These are phyloP conservation scores for Zaprionus lineosus DNA, from an alignment of 2,888 invertebrate genomes.

Conservation along the genomic window DNA sequence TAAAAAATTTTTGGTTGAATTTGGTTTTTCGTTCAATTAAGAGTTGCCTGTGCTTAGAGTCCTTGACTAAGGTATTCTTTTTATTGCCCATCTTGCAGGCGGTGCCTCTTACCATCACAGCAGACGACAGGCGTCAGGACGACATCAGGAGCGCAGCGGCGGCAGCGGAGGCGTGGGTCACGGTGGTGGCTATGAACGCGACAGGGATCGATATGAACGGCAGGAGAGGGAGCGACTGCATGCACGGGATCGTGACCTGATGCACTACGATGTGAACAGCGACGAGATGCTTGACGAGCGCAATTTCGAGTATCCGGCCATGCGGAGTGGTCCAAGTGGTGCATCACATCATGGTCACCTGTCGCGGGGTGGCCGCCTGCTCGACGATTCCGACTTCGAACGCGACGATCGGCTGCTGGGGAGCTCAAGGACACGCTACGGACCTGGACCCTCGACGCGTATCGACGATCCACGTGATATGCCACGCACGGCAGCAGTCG, in stretches of 20 bases:
- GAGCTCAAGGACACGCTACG: constrained; percentile 62
- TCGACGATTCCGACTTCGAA: constrained; percentile 81
- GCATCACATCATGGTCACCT: constrained; percentile 72
- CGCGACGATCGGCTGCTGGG: constrained; percentile 78
- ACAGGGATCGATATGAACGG: constrained; percentile 73
- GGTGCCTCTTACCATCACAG: constrained; percentile 83
- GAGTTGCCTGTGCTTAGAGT: not conserved
- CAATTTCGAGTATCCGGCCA: constrained; percentile 81
- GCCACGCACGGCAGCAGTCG: constrained; percentile 80
- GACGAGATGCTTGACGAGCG: constrained; percentile 82
- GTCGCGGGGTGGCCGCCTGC: constrained; percentile 74
- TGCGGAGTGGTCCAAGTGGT: constrained; percentile 75
- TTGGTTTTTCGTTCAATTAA: constrained; percentile 45
- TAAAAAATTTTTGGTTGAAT: constrained; percentile 41
- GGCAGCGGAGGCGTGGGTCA: constrained; percentile 74
- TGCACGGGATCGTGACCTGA: constrained; percentile 82
- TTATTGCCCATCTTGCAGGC: constrained; percentile 70
- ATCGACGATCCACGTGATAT: constrained; percentile 78
- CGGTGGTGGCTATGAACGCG: constrained; percentile 73
- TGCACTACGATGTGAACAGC: constrained; percentile 83
- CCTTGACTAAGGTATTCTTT: constrained; percentile 16
- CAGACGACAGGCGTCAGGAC: constrained; percentile 79
- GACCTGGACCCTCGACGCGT: constrained; percentile 69
- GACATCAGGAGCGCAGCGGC: constrained; percentile 77
- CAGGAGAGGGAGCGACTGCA: constrained; percentile 81